Base-by-base conservation (phyloP, 2,113 vertebrate genomes). In the Ranitomeya imitator region DNA sequence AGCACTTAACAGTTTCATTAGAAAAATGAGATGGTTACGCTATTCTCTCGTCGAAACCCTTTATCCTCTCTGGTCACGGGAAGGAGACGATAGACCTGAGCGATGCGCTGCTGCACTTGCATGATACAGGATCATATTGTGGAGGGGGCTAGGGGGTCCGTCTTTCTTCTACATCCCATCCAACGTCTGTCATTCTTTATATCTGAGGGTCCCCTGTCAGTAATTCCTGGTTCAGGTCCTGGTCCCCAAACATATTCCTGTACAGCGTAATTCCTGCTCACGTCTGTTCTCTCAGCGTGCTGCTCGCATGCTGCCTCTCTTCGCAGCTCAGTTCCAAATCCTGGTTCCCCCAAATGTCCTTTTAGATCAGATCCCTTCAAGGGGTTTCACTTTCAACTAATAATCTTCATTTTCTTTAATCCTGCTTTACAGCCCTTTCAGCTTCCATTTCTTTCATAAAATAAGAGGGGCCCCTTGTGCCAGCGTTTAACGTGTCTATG, bases 1-100 rank as follows among this genome's bases (percentile, higher is more conserved):
- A 87, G 69, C 83, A 85, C 83, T 85, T 85, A 85, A 73, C 83
- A 60, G 67, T 85, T 85, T 73, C 67, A 85, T 74, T 74, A 85
- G 69, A 73, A 85, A 85, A 85, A 85, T 85, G 51, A 85, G 83
- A 74, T 60, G 83, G 54, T 59, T 76, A 45, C 23, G 83, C 31
- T 85, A 76, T 52, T 85, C 83, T 85, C 52, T 76, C 45, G 83
- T 76, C 54, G 52, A 76, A 76, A 60, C n/a, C 63, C 67, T 76
- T 85, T 76, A 74, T 74, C 69, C 83, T 76, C 69, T 15, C 45
- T 69, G 82, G 81, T 83, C 81, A 52, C 13, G 21, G 63, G 63
- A 84, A 84, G 82, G 37, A 84, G 82, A 26, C 82, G 71, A 45
- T 51, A 67, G 81, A 69, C 65, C 82, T 51, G 82, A 55, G 82